These are phyloP conservation scores for Chauna torquata DNA, from an alignment of 2,113 vertebrate species.

Conservation along the genomic window DNA sequence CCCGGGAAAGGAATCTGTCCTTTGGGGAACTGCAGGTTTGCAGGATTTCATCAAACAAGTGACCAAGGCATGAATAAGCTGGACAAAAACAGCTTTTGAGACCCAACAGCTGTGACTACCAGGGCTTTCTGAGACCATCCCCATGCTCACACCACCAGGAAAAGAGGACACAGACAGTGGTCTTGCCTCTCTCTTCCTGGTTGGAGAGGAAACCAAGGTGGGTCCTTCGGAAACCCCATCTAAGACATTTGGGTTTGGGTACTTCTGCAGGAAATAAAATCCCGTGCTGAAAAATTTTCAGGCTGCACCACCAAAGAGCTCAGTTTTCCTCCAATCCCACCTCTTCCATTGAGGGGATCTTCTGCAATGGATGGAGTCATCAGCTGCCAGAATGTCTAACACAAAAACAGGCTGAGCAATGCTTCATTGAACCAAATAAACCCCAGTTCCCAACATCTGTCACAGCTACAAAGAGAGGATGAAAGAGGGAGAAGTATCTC, in stretches of 20 bases:
- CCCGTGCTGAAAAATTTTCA: background rate
- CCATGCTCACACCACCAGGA: background rate
- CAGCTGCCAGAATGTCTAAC: background rate
- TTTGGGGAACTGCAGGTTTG: background rate
- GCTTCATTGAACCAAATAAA: background rate
- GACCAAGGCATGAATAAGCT: background rate
- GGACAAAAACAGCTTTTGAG: background rate
- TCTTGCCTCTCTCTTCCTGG: background rate
- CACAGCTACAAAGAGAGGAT: no score
- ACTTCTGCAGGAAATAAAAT: background rate
- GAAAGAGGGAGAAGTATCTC: background rate
- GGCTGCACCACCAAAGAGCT: background rate
- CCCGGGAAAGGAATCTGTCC: background rate
- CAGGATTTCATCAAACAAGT: background rate
- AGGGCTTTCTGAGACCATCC: background rate
- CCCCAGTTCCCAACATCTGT: background rate
- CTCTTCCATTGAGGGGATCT: background rate
- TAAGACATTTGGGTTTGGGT: background rate
- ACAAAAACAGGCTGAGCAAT: background rate
- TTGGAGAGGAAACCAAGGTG: background rate
- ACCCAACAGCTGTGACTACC: background rate
- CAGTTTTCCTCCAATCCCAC: background rate
- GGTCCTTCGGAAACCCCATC: background rate
- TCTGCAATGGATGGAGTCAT: accelerated
- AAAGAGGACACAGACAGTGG: background rate